Evolutionary conservation across 2,888 invertebrate genomes (phyloP), one percentile per base, ranked within the genome.

Genomic region (Lypha dubia): DNA sequence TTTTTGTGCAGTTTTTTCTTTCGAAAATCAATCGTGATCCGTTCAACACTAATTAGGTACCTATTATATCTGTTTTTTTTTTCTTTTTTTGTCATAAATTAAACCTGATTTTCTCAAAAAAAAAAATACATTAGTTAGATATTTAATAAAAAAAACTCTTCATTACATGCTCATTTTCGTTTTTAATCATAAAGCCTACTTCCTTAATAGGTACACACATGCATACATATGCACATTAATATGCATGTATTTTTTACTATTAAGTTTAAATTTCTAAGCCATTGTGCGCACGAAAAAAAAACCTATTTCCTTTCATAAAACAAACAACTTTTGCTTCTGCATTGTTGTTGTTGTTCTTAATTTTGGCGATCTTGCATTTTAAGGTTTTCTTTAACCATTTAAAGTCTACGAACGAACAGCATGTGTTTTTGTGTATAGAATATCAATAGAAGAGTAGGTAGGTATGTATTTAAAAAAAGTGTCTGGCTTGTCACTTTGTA

Each of bases 401-500:
- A 62, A 75, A 49, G 75, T 75, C 81, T 74, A 75, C 73, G 51
- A 60, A 75, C 73, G 51, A 60, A 74, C 53, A 58, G 58, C 58
- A 32, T 65, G 70, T 83, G 60, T 76, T 28, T n/a, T 51, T 71
- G 76, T 56, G 83, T 75, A 74, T 79, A 79, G 83, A 79, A 79
- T 79, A 84, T 79, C 75, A 79, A 79, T 84, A 84, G 83, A 84
- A 71, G 32, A n/a, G 53, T 44, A n/a, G n/a, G n/a, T n/a, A n/a
- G n/a, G n/a, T n/a, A n/a, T n/a, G n/a, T n/a, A n/a, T n/a, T n/a
- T 46, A 15, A 49, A 83, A 60, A 63, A 83, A 75, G 79, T 84
- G 84, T 84, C 76, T 84, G 83, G 75, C 51, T 79, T 79, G 83
- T 83, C 83, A 83, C 79, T 77, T 79, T 79, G 63, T 83, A 44